Evolutionary conservation across 2,888 invertebrate genomes (phyloP).

Genomic region (Aethes cnicana): DNA sequence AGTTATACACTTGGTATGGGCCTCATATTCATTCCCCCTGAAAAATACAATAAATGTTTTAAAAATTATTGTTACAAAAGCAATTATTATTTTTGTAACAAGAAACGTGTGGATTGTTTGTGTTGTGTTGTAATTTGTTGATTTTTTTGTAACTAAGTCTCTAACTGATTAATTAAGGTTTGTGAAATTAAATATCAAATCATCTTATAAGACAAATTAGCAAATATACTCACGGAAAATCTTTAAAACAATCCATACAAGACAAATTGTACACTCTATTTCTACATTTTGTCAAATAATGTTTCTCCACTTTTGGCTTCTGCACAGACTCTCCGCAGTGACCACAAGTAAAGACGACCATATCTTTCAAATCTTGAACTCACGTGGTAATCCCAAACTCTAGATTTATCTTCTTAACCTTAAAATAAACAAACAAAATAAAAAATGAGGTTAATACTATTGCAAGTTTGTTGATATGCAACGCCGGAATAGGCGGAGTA

Average conservation of each 20-base stretch:
- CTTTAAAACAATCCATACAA: conserved; percentile 96
- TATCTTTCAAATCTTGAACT: conserved; percentile 54
- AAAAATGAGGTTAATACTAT: conserved; percentile 25
- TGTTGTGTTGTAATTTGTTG: too few relatives aligned
- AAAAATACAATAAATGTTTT: too few relatives aligned
- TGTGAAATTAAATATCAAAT: too few relatives aligned
- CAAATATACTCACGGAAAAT: conserved; percentile 86
- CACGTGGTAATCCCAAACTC: conserved; percentile 19
- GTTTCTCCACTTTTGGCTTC: conserved; percentile 95
- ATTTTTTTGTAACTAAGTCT: too few relatives aligned
- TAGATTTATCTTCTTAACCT: conserved; percentile 21
- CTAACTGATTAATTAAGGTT: too few relatives aligned
- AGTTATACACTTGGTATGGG: conserved; percentile 92
- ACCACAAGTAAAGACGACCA: conserved; percentile 97
- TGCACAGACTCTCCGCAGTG: conserved; percentile 95
- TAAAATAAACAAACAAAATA: conserved; percentile 29
- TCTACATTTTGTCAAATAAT: conserved; percentile 89
- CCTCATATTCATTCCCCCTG: conserved; percentile 88
- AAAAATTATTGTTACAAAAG: too few relatives aligned
- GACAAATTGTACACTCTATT: conserved; percentile 86
- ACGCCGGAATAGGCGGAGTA: too few relatives aligned
- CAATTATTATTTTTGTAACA: too few relatives aligned
- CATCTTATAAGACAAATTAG: background rate
- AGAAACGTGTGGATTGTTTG: too few relatives aligned
- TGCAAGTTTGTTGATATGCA: background rate